Conservation (phyloP, 2,888 invertebrate species). For the Heliconius ismenius region DNA sequence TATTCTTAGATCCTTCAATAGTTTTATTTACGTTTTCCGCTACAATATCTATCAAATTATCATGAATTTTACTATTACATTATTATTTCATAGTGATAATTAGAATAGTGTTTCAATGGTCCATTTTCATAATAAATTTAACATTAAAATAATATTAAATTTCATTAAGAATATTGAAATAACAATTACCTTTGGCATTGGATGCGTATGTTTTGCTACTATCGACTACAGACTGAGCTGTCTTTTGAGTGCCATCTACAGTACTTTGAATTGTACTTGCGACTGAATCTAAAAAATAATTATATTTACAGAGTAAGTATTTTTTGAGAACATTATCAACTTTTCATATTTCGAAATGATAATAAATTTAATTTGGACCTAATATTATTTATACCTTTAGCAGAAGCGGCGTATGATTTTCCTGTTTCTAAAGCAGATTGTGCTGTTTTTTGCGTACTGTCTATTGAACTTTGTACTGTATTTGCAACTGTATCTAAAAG, state of each 20-base stretch:
- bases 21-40: constrained; percentile 55
- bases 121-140: neutral
- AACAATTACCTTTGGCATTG: constrained; percentile 49
- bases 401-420: constrained; percentile 43
- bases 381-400: constrained; percentile 43
- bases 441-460: constrained; percentile 53
- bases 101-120: neutral
- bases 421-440: constrained; percentile 52
- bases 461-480: constrained; percentile 45
- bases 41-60: constrained; percentile 49
- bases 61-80: neutral
- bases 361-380: neutral
- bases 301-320: constrained; percentile 19
- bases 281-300: constrained; percentile 49
- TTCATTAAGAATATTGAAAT: neutral
- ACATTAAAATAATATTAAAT: neutral
- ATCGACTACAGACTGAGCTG: constrained; percentile 55
- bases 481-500: constrained; percentile 42
- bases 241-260: constrained; percentile 53
- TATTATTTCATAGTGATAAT: neutral
- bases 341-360: neutral
- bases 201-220: constrained; percentile 48
- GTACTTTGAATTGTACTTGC: constrained; percentile 44
- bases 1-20: constrained; percentile 61
- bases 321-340: neutral